Base-by-base conservation (phyloP, 2,797 vertebrate genomes). In the Bradypus variegatus region DNA sequence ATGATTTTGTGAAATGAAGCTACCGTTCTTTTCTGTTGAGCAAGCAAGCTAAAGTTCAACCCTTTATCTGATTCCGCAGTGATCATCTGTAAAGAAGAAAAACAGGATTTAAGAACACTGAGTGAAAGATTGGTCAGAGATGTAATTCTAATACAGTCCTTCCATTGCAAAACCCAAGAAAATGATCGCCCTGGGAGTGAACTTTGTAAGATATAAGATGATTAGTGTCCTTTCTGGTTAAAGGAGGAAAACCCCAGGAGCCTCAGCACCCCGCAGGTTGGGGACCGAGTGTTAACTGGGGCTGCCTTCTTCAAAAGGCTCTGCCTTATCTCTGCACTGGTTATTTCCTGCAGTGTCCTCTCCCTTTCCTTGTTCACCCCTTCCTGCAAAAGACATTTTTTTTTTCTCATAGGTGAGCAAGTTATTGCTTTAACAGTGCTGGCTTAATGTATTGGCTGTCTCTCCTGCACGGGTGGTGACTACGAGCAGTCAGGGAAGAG, bases 81-180 rank as follows among this genome's bases (percentile, higher is more conserved):
- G 36, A 23, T 77, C 13, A 29, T 38, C 75, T 27, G 48, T 76
- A 90, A 95, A 64, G 88, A 92, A 93, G 92, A 81, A 73, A 89
- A 85, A 62, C 82, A 36, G 11, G 73, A 91, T 91, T 82, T 62
- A 27, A 50, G 67, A 80, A 27, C 31, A 48, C 60, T 18, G 80
- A 77, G 81, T n/a, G 72, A 84, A 86, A 92, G 84, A 77, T 72
- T 65, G 89, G 55, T 48, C 62, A 41, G 70, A 92, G 70, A 33
- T 83, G 48, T n/a, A 45, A 60, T 89, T 92, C 85, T 75, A 69
- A 64, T 33, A 62, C 33, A 45, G 6, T 78, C 86, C 92, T 90
- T 67, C 45, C 38, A 50, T 1, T 80, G 78, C 60, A 48, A 84
- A 86, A 50, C 58, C 90, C 73, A 78, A 83, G 77, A 72, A 91